Evolutionary conservation across 2,797 vertebrate genomes (phyloP), one percentile per base, ranked within the genome.

Genomic region (Clarias fuscus): DNA sequence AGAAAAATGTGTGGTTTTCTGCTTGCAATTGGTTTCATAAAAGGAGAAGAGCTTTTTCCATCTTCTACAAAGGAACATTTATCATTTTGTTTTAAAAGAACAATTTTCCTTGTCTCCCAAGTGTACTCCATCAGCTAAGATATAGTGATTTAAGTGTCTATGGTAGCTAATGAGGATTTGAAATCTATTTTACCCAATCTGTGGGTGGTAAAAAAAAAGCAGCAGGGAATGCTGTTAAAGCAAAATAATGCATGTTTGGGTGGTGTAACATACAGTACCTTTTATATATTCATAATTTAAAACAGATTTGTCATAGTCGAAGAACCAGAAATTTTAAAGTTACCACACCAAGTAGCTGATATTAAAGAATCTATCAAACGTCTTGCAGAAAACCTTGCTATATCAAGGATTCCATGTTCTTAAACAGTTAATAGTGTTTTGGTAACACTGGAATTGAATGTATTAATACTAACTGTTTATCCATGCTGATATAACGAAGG

Each of bases 1-100:
- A 92, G 33, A 94, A 3, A 24, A 85, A 82, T 92, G 86, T 93
- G 88, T 91, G 84, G 5, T 61, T 43, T 87, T 68, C 17, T 53
- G 1, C n/a, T 82, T 56, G 15, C 17, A 30, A 82, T 48, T 13
- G 13, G 18, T 40, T 13, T 62, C n/a, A 6, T 75, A 6, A 1
- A 17, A 3, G 7, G 1, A 59, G 58, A 61, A 4, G n/a, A 10
- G n/a, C 27, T 27, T 76, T 27, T 75, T 22, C 33, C 11, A 11
- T 5, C 17, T 10, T 76, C 8, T 75, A 71, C 20, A 7, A 40
- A 11, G 13, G 11, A n/a, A n/a, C 37, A 13, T 7, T 10, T 70
- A 18, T 0, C 3, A 0, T 15, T 73, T 73, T 17, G 15, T 53
- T 75, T 75, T 53, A 15, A 53, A 75, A 17, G 22, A 30, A 58